Evolutionary conservation across 2,888 invertebrate genomes (phyloP), one percentile per base, ranked within the genome.

Genomic region (Cheilosia urbana): DNA sequence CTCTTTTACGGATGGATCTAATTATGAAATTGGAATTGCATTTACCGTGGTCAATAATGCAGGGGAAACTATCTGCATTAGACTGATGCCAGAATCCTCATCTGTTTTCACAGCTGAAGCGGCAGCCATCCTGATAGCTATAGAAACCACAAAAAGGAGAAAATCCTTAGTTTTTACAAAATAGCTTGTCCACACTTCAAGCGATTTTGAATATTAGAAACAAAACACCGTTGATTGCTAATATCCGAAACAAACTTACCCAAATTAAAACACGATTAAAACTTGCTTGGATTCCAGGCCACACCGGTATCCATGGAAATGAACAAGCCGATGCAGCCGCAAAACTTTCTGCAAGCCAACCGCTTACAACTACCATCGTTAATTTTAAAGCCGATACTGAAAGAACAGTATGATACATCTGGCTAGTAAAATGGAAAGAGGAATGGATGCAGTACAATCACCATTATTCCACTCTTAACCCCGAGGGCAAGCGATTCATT

Each of bases 21-120:
- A 24, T 3, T 24, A 2, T 3, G 24, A 2, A 24, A 24, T 24
- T 24, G 24, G 24, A 24, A 24, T 3, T 2, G 24, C 24, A 24
- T 1, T 24, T 24, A 3, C 24, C 3, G 24, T 24, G 24, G 24
- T 24, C 2, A 24, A 24, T 76, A 17, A 71, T n/a, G 37, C 58
- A 1, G 63, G 63, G 27, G 40, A 34, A 15, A 21, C 45, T 15
- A 47, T 76, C 19, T 24, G 9, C n/a, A 49, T 27, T 24, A 40
- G 53, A 6, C 45, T 57, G 1, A 19, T 75, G 5, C 60, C 66
- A 57, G 2, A 51, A 9, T 71, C 57, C 45, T 58, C 79, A 45
- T 84, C 79, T 4, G 34, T 69, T 27, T 69, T 27, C 24, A 47
- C 79, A 11, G 53, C 75, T 3, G 58, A 84, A 65, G 65, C 65